These are phyloP conservation scores for Bactericera cockerelli DNA, from an alignment of 1,140 invertebrate species.

Conservation along the genomic window DNA sequence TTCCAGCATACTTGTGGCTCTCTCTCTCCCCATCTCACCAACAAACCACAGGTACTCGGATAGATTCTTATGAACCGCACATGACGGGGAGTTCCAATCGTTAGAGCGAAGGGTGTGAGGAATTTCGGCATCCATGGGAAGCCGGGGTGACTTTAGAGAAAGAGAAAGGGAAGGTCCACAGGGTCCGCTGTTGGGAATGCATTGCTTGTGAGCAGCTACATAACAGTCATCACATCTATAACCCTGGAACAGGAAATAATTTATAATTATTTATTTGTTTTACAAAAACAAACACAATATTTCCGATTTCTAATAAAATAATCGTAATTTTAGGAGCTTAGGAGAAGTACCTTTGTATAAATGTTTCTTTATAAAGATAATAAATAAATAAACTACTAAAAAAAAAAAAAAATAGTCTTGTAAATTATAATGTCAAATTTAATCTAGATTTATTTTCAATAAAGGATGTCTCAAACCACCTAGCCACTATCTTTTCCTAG, in stretches of 20 bases:
- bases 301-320: no score
- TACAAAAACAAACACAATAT: no score
- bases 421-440: no score
- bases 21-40: conserved; percentile 72
- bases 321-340: no score
- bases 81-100: conserved; percentile 19
- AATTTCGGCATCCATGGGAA: conserved; percentile 5
- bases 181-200: conserved; percentile 53
- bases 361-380: no score
- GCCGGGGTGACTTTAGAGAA: neutral
- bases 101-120: conserved; percentile 10
- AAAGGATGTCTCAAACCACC: no score
- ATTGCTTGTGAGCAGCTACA: conserved; percentile 56
- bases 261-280: no score
- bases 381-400: no score
- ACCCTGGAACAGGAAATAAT: conserved; percentile 35
- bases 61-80: conserved; percentile 23
- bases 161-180: conserved; percentile 34
- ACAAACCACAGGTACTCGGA: conserved; percentile 41
- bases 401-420: no score
- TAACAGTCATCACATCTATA: conserved; percentile 60
- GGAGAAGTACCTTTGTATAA: no score
- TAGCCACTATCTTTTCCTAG: no score
- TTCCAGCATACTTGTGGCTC: conserved; percentile 59
- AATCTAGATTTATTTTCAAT: no score